These are phyloP conservation scores for Littorina saxatilis DNA, from an alignment of 1,140 invertebrate species.

Conservation along the genomic window DNA sequence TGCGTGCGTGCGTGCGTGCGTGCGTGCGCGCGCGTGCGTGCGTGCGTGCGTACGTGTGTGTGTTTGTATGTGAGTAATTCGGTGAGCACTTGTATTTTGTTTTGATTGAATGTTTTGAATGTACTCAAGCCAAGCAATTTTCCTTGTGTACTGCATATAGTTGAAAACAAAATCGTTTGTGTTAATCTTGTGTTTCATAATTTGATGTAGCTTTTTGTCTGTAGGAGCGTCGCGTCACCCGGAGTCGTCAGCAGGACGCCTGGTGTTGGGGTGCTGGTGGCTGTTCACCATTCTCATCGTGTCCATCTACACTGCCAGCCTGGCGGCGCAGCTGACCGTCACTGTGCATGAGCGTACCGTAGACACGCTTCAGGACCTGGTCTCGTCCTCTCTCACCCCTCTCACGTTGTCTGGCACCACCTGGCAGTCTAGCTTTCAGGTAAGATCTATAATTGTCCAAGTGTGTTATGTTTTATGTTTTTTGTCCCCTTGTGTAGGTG, in stretches of 20 bases:
- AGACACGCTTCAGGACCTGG: constrained; percentile 48
- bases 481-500: no score
- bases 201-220: not conserved
- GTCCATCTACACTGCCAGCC: constrained; percentile 52
- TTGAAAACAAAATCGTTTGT: no score
- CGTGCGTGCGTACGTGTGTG: no score
- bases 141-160: no score
- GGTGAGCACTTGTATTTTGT: no score
- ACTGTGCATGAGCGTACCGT: constrained; percentile 39
- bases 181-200: no score
- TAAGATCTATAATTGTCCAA: not conserved
- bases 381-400: constrained; percentile 78
- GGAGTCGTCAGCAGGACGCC: constrained; percentile 79
- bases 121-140: no score
- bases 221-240: constrained; percentile 59
- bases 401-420: constrained; percentile 95
- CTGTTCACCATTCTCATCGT: constrained; percentile 52
- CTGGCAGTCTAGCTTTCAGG: constrained; percentile 91
- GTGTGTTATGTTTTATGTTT: no score
- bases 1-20: constrained; percentile 1
- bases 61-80: no score
- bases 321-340: constrained; percentile 53
- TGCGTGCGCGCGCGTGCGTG: not conserved
- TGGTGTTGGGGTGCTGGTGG: constrained; percentile 54
- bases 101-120: not conserved